Evolutionary conservation across 2,888 invertebrate genomes (phyloP).

Genomic region (Drosophila barbarae): DNA sequence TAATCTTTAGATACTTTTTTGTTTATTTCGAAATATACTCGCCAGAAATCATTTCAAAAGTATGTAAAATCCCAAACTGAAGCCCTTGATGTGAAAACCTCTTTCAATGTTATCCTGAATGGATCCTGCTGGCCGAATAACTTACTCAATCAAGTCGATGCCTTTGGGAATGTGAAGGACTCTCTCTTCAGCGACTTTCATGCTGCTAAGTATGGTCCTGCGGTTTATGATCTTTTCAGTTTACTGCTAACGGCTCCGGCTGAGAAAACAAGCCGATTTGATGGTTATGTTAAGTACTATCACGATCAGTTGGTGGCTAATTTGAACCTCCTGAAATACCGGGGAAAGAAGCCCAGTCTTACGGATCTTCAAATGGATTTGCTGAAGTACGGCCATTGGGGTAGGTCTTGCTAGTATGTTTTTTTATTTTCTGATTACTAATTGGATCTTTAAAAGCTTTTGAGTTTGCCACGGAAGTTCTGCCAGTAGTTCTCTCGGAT

Average conservation of each 20-base stretch:
- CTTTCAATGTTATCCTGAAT: conserved; percentile 65
- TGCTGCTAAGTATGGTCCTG: conserved; percentile 60
- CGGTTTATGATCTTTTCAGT: conserved; percentile 67
- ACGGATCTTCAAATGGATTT: conserved; percentile 70
- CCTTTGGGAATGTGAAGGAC: conserved; percentile 59
- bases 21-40: not conserved
- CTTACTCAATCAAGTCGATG: conserved; percentile 64
- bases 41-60: conserved; percentile 56
- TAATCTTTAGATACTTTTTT: not conserved
- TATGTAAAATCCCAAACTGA: conserved; percentile 4
- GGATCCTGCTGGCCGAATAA: conserved; percentile 73
- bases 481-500: conserved; percentile 51
- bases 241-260: conserved; percentile 68
- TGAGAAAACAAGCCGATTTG: conserved; percentile 65
- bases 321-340: conserved; percentile 59
- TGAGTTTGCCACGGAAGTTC: conserved; percentile 47
- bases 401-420: conserved; percentile 43
- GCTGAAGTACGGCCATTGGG: conserved; percentile 62
- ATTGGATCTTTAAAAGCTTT: conserved; percentile 22
- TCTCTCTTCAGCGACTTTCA: conserved; percentile 65
- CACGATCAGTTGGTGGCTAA: conserved; percentile 59
- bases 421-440: not conserved
- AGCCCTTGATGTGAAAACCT: conserved; percentile 19
- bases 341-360: conserved; percentile 63
- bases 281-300: conserved; percentile 67